Percentiles rank a stretch among this genome's conserved stretches.
phyloP scores from a whole-genome alignment of 1,140 invertebrate species.

The Euglossa dilemma region DNA sequence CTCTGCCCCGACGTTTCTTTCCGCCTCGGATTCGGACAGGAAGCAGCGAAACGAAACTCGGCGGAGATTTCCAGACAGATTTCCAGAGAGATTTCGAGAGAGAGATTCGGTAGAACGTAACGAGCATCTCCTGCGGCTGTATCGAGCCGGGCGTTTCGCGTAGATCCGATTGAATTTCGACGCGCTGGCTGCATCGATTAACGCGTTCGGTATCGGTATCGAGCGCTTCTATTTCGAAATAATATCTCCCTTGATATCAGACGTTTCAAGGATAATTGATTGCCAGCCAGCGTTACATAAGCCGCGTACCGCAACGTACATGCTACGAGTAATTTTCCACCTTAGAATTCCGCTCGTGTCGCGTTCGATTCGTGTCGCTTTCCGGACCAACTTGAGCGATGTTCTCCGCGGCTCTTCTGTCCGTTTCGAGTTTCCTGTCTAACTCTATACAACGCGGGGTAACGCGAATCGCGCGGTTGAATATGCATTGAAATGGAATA shows the following conservation, averaged over 20 bases:
- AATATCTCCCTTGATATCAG: background rate
- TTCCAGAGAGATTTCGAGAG: background rate
- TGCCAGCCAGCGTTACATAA: background rate
- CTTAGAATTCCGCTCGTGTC: background rate
- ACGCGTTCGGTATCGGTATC: conserved; percentile 2
- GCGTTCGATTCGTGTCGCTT: background rate
- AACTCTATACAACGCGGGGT: background rate
- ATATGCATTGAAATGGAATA: conserved; percentile 41
- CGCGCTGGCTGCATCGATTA: conserved; percentile 11
- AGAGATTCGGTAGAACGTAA: background rate
- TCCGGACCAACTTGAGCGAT: background rate
- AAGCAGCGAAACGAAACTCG: background rate
- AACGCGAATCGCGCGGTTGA: background rate
- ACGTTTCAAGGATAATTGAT: conserved; percentile 34
- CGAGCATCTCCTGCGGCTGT: too few species aligned
- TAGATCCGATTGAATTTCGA: conserved; percentile 8
- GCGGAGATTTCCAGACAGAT: too few species aligned
- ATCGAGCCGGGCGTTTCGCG: background rate
- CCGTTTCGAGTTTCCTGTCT: background rate
- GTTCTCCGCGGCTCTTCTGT: background rate
- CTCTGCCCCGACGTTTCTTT: background rate
- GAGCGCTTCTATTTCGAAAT: conserved; percentile 1
- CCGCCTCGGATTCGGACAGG: background rate
- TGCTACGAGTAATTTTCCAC: background rate
- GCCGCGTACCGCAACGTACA: too few species aligned